Evolutionary conservation across 1,140 invertebrate genomes (phyloP).

Genomic region (Neotoxoptera formosana): DNA sequence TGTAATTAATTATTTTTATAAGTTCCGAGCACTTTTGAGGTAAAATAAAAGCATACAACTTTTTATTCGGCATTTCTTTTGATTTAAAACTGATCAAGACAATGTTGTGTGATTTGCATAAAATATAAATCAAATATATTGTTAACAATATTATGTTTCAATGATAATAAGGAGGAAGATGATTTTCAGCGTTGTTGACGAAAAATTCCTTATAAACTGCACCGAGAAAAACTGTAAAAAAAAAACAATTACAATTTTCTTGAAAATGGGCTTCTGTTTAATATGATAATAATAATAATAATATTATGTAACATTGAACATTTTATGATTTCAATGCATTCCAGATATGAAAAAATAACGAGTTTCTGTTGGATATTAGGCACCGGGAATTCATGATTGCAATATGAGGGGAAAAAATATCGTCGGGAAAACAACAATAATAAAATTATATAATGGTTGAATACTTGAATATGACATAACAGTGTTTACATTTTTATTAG

Average conservation of each 20-base stretch:
- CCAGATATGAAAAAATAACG: background rate
- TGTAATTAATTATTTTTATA: background rate
- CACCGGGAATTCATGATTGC: background rate
- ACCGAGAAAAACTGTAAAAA: background rate
- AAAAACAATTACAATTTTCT: background rate
- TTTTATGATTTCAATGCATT: constrained; percentile 8
- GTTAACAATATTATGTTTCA: background rate
- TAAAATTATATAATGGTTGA: constrained; percentile 3
- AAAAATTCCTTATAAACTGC: background rate
- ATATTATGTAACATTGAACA: background rate
- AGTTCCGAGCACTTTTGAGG: background rate
- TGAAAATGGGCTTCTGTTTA: background rate
- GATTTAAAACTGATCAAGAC: background rate
- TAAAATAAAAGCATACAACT: background rate
- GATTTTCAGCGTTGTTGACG: background rate
- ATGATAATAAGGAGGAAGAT: background rate
- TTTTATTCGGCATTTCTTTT: background rate
- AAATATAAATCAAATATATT: too few relatives aligned
- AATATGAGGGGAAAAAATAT: background rate
- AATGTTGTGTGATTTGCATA: background rate
- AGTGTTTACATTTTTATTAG: background rate
- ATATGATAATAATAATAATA: background rate
- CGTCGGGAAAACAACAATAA: background rate
- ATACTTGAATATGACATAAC: background rate
- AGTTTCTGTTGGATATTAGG: background rate